Percentiles rank a stretch among this genome's conserved stretches.
Evolutionary conservation across 2,888 invertebrate species (phyloP).

Genomic region (Linnaemya tessellans): DNA sequence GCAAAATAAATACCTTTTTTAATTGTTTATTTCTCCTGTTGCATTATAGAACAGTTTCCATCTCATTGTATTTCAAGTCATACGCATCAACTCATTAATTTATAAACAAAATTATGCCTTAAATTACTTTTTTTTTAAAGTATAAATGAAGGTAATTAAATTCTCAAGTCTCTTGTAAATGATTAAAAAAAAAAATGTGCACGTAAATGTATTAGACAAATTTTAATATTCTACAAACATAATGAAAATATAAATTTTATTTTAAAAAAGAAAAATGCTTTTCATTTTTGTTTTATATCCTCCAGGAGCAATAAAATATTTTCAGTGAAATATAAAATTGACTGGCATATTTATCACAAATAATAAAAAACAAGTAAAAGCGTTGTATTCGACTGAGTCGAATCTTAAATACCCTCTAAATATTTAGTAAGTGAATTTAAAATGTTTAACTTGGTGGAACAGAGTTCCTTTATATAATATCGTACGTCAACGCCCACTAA

Average conservation of each 20-base stretch:
- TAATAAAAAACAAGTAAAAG: conserved; percentile 17
- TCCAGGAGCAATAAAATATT: conserved; percentile 66
- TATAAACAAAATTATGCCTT: neutral
- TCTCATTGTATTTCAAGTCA: neutral
- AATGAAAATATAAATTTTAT: conserved; percentile 39
- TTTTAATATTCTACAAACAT: conserved; percentile 44
- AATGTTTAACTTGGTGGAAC: too few relatives aligned
- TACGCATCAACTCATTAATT: neutral
- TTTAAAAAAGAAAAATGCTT: neutral
- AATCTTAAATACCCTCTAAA: too few relatives aligned
- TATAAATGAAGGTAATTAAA: neutral
- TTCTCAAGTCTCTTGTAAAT: neutral
- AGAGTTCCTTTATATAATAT: too few relatives aligned
- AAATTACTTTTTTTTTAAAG: neutral
- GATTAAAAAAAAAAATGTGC: neutral
- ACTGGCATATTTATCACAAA: conserved; percentile 42
- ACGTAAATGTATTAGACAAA: neutral
- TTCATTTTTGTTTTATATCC: conserved; percentile 49
- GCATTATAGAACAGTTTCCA: neutral
- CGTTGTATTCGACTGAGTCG: too few relatives aligned
- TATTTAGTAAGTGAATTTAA: too few relatives aligned
- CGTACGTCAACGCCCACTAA: too few relatives aligned
- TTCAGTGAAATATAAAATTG: conserved; percentile 50
- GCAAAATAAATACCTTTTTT: neutral
- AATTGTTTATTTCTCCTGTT: neutral